phyloP scores from a whole-genome alignment of 2,888 invertebrate genomes.

The Graphium colonna region DNA sequence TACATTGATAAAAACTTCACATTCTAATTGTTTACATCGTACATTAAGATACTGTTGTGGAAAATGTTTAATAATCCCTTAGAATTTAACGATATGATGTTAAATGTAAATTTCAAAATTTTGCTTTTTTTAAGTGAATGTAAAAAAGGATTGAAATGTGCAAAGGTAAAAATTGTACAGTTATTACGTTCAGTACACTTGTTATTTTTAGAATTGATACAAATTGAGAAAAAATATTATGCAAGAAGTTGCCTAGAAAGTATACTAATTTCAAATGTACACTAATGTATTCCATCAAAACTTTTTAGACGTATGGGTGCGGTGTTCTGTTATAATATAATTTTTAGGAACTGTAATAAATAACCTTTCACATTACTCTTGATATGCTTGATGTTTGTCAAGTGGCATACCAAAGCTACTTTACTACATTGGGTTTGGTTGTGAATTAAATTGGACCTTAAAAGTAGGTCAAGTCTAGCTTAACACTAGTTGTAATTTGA shows the following conservation, averaged over 20 bases:
- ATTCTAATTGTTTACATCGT: constrained; percentile 8
- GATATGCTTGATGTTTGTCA: no score
- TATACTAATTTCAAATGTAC: not conserved
- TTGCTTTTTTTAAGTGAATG: constrained; percentile 9
- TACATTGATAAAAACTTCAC: constrained; percentile 23
- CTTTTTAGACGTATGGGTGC: constrained; percentile 1
- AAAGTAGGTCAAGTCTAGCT: not conserved
- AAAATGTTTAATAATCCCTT: not conserved
- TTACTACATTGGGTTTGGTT: no score
- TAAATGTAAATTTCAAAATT: constrained; percentile 10
- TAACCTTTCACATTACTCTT: no score
- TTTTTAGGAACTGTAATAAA: no score
- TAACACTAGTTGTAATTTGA: not conserved
- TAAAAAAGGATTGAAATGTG: constrained; percentile 1
- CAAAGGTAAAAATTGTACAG: not conserved
- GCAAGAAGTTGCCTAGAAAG: constrained; percentile 10
- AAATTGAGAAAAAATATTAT: constrained; percentile 9
- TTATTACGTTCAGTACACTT: no score
- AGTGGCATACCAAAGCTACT: no score
- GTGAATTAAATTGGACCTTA: not conserved
- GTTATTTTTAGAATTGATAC: not conserved
- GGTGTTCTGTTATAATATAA: not conserved
- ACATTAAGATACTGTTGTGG: constrained; percentile 6
- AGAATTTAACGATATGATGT: constrained; percentile 1
- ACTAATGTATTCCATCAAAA: not conserved